These are phyloP conservation scores for Azorinus chamasolen DNA, from an alignment of 2,888 invertebrate species.

Conservation along the genomic window DNA sequence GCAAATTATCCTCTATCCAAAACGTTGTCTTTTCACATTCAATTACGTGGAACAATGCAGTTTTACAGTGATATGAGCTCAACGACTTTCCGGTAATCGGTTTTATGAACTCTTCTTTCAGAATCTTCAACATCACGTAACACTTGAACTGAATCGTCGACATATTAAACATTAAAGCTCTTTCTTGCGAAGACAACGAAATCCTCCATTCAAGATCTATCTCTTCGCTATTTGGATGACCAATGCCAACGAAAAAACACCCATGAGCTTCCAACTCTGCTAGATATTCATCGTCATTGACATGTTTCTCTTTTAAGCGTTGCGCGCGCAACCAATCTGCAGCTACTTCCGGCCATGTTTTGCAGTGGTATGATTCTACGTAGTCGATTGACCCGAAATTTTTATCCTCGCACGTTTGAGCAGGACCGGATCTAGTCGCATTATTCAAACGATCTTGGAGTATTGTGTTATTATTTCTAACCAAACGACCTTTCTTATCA, in stretches of 20 bases:
- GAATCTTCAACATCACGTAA: slow-evolving; percentile 31
- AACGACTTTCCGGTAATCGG: background rate
- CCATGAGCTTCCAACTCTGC: background rate
- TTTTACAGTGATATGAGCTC: slow-evolving; percentile 1
- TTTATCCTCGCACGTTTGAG: background rate
- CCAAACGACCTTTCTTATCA: background rate
- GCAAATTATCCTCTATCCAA: slow-evolving; percentile 1
- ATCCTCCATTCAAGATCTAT: background rate
- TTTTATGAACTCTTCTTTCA: slow-evolving; percentile 4
- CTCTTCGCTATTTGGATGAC: background rate
- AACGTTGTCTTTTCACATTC: background rate
- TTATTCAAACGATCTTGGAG: background rate
- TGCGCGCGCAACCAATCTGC: background rate
- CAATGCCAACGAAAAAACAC: background rate
- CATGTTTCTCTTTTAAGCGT: too few species aligned
- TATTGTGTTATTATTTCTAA: background rate
- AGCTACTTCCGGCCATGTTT: background rate
- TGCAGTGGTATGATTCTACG: background rate
- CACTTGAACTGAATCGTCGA: slow-evolving; percentile 25
- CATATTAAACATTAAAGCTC: slow-evolving; percentile 4
- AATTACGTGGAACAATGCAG: slow-evolving; percentile 1
- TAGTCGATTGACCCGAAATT: slow-evolving; percentile 1
- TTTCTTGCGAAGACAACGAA: slow-evolving; percentile 4
- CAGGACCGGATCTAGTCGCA: background rate
- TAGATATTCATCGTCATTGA: background rate